Base-by-base conservation (phyloP, 2,113 vertebrate species). In the Bathybates hornii region DNA sequence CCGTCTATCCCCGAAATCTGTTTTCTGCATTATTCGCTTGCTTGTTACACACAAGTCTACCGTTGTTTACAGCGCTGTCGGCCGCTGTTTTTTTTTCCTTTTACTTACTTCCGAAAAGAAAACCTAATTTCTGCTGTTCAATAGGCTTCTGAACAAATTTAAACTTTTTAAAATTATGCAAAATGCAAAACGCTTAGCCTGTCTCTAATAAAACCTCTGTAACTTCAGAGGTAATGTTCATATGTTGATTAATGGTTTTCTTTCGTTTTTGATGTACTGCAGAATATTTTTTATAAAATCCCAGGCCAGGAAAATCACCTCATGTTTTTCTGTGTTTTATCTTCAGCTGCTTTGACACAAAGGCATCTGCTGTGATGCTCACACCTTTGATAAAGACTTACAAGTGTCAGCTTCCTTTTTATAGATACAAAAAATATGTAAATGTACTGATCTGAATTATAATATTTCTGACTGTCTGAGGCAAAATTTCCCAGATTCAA, bases 181-280 rank as follows among this genome's bases (percentile, higher is more conserved):
- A 54, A 24, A 54, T 24, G 53, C n/a, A 54, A 2, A 54, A 24
- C 0, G 6, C 53, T 56, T 0, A 54, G 21, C 53, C 0, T 56
- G 54, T 56, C 54, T 56, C 21, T 56, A 56, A 27, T 56, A 13
- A 56, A 24, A 24, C 11, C 1, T 1, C 29, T 21, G n/a, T 53
- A 21, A 53, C 9, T 6, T 54, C 54, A 56, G 54, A 57, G 21
- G 0, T 56, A 14, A 56, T 5, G 12, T 57, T 57, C 6, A 14
- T 14, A 3, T 2, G 21, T 27, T 57, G 21, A 27, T 57, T 57
- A 7, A 57, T 57, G 54, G 24, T 27, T 27, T 27, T 57, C 12
- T 57, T 57, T 57, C 0, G 0, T 0, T 57, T 57, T 57, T 57
- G 12, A 57, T 57, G 2, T 27, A 27, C 54, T 57, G 54, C 21